These are phyloP conservation scores for Erpobdella octoculata DNA, from an alignment of 2,888 invertebrate species.

Conservation along the genomic window DNA sequence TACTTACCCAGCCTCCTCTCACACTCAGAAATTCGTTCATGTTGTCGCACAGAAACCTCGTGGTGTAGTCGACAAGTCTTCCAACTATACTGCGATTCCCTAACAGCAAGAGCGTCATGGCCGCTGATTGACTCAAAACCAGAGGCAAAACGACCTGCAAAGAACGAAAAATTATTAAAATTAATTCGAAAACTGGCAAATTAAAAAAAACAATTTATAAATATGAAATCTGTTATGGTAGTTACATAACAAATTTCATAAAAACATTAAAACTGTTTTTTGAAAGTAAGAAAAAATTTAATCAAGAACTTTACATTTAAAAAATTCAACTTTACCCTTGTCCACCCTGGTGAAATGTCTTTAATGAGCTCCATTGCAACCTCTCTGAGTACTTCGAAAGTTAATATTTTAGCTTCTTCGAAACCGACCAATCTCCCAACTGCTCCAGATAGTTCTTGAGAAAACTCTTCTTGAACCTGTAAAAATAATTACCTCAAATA, in stretches of 20 bases:
- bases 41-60: conserved; percentile 16
- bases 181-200: neutral
- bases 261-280: neutral
- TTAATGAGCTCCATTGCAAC: conserved; percentile 24
- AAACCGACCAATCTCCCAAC: conserved; percentile 5
- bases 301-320: neutral
- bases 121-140: conserved; percentile 3
- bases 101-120: conserved; percentile 15
- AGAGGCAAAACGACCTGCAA: conserved; percentile 17
- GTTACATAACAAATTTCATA: neutral
- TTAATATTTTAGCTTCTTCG: conserved; percentile 1
- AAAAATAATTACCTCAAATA: neutral
- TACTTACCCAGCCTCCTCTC: conserved; percentile 22
- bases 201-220: no score
- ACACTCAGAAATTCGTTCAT: neutral
- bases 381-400: conserved; percentile 17
- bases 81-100: conserved; percentile 21
- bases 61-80: conserved; percentile 17
- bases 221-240: neutral
- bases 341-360: conserved; percentile 22
- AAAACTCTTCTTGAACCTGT: conserved; percentile 12
- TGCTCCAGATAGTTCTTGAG: neutral
- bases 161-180: neutral
- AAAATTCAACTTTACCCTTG: neutral
- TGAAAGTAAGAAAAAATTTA: neutral